Conservation (phyloP, 2,888 invertebrate genomes). For the Cephus runcator region DNA sequence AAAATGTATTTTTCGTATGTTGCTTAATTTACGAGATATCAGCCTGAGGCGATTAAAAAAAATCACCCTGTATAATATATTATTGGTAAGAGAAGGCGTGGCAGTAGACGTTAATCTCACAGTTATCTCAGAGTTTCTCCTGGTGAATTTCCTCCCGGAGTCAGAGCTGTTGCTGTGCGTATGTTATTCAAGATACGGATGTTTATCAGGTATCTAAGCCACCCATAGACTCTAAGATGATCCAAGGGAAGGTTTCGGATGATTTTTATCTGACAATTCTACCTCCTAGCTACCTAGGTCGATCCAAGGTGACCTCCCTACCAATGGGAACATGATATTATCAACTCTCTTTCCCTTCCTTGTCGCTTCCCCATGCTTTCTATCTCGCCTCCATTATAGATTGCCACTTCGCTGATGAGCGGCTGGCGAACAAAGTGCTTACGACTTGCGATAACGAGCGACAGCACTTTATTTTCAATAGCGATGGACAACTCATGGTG, state of each 20-base stretch:
- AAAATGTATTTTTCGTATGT: no score
- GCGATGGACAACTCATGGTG: background rate
- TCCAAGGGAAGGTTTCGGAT: background rate
- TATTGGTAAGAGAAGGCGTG: background rate
- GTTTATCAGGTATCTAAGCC: background rate
- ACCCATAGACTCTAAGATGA: background rate
- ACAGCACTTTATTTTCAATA: background rate
- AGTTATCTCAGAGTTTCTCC: background rate
- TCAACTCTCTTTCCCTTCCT: background rate
- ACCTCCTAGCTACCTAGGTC: background rate
- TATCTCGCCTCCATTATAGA: constrained; percentile 25
- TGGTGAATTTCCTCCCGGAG: background rate
- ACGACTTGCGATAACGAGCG: background rate
- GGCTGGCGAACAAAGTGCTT: background rate
- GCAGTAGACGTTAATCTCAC: background rate
- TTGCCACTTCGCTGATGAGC: constrained; percentile 23
- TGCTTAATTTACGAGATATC: no score
- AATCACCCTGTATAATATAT: no score
- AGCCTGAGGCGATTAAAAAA: no score
- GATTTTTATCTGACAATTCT: background rate
- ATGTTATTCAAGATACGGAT: background rate
- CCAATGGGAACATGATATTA: background rate
- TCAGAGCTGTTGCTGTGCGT: background rate
- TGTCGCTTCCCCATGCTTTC: background rate
- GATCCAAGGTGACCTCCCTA: background rate